A percentile compares a stretch with the other conserved stretches of the same genome.
phyloP scores from a whole-genome alignment of 1,140 invertebrate genomes.

The Steinernema feltiae region DNA sequence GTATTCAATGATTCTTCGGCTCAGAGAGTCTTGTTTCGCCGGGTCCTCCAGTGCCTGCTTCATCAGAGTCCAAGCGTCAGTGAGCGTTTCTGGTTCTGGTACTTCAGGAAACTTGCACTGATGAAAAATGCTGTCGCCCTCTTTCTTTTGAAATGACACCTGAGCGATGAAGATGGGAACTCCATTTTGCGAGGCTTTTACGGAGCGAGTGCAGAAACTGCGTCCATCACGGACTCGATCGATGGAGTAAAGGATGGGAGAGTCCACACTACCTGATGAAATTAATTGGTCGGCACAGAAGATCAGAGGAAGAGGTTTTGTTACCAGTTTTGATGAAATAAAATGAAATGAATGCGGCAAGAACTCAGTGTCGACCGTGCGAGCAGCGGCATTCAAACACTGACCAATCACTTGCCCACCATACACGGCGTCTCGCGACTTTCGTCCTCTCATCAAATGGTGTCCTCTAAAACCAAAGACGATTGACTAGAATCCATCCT shows the following conservation, averaged over 20 bases:
- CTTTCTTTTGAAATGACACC: conserved; percentile 48
- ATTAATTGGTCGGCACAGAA: no score
- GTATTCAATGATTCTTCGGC: conserved; percentile 20
- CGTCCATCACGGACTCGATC: conserved; percentile 44
- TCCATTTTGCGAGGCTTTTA: conserved; percentile 48
- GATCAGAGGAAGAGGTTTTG: no score
- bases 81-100: conserved; percentile 38
- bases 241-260: conserved; percentile 44
- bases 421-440: conserved; percentile 32
- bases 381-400: conserved; percentile 42
- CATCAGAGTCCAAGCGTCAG: background rate
- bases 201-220: conserved; percentile 47
- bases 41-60: background rate
- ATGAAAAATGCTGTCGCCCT: conserved; percentile 38
- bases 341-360: conserved; percentile 46
- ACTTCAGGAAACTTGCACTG: conserved; percentile 48
- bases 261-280: conserved; percentile 35
- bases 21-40: conserved; percentile 13
- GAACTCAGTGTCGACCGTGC: conserved; percentile 42
- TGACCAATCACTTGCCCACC: conserved; percentile 37
- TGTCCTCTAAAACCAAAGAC: conserved; percentile 18
- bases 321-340: conserved; percentile 52
- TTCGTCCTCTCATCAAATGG: conserved; percentile 28
- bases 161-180: conserved; percentile 45
- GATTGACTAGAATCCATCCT: background rate